Evolutionary conservation across 1,140 invertebrate species (phyloP), one percentile per base, ranked within the genome.

Genomic region (Achroia grisella): DNA sequence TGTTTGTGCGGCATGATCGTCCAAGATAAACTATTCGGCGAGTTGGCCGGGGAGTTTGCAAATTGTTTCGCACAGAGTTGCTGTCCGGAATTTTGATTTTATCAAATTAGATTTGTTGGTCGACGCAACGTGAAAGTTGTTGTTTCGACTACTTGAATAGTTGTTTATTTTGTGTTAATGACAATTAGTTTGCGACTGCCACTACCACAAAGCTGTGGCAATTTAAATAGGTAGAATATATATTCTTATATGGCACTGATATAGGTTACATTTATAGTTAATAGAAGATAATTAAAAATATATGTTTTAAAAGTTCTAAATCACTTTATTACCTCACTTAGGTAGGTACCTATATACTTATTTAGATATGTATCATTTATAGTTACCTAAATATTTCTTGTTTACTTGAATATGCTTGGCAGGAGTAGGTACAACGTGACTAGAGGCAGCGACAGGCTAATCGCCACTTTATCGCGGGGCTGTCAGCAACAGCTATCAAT

Each of bases 1-100:
- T 61, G 58, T 71, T 65, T 68, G 60, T 63, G 57, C 41, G 40
- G 48, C 52, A 53, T 47, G 41, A 37, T 63, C 52, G 56, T 65
- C 65, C 55, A 63, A 66, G 62, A 71, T 71, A 71, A 78, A 82
- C 75, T 80, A 76, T 79, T 79, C 60, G 53, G 58, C 52, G 60
- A 69, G 60, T 66, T 65, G 54, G 43, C 40, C 49, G 32, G 51
- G 43, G 55, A 72, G 73, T 72, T 73, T 50, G 62, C 55, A 68
- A 69, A 77, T 77, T 74, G 69, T 78, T 78, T 68, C 57, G 49
- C 42, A 37, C 35, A 29, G 48, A 66, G 53, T 60, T 56, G 35
- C 35, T 39, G 56, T 40, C 10, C 36, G 49, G 55, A 63, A 68
- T 69, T 77, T 68, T 52, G 61, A 64, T 77, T 71, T 71, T 68